Percentiles rank a stretch among this genome's conserved stretches.
phyloP scores from a whole-genome alignment of 2,888 invertebrate species.

The Myopa tessellatipennis region DNA sequence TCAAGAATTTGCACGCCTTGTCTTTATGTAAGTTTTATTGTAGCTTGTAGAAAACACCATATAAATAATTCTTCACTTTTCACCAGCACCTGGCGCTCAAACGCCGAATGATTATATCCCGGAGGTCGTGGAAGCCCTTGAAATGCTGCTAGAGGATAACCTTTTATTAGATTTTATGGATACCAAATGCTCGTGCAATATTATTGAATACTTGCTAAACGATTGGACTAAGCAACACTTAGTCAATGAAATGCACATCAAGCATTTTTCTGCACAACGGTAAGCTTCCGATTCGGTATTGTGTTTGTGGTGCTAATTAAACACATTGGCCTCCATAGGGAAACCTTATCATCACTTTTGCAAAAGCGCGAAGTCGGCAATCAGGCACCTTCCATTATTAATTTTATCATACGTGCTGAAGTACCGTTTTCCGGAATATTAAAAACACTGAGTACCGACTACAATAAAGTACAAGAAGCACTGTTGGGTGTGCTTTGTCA shows the following conservation, averaged over 20 bases:
- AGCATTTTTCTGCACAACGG: conserved; percentile 73
- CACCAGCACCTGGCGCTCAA: conserved; percentile 54
- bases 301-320: not conserved
- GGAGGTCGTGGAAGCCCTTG: conserved; percentile 85
- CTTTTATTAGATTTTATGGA: conserved; percentile 90
- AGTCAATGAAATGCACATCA: conserved; percentile 81
- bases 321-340: conserved; percentile 64
- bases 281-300: conserved; percentile 54
- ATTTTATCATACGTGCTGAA: conserved; percentile 86
- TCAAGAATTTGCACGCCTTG: conserved; percentile 76
- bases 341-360: conserved; percentile 73
- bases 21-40: conserved; percentile 68
- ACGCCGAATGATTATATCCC: conserved; percentile 73
- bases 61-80: not conserved
- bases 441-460: conserved; percentile 90
- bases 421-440: conserved; percentile 89
- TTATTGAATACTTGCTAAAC: conserved; percentile 83
- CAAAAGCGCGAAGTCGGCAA: conserved; percentile 78
- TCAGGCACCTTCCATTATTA: conserved; percentile 79
- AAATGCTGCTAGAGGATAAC: conserved; percentile 84
- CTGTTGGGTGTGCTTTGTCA: conserved; percentile 87
- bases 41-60: not conserved
- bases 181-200: conserved; percentile 88
- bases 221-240: conserved; percentile 85
- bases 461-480: conserved; percentile 88